These are phyloP conservation scores for Lonchura striata DNA, from an alignment of 2,113 vertebrate genomes.

Conservation along the genomic window DNA sequence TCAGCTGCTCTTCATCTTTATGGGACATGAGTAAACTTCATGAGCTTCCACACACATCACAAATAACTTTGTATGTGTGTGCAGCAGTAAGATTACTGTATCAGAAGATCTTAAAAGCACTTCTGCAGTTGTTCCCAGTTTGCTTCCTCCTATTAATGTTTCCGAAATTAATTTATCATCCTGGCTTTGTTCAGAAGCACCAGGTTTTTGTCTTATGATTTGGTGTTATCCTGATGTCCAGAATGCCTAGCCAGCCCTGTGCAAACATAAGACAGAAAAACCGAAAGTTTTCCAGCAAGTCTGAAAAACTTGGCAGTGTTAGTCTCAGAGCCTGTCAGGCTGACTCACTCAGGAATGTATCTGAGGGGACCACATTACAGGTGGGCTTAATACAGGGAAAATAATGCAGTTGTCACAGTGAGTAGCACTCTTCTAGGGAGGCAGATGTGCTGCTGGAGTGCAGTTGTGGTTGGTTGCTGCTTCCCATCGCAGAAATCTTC, in stretches of 20 bases:
- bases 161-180: not conserved
- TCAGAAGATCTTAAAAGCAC: not conserved
- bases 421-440: not conserved
- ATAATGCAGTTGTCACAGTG: not conserved
- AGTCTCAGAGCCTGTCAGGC: not conserved
- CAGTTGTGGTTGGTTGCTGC: not conserved
- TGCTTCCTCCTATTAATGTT: not conserved
- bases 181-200: not conserved
- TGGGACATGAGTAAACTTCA: not conserved
- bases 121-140: not conserved
- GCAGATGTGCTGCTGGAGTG: not conserved
- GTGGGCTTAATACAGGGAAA: not conserved
- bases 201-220: not conserved
- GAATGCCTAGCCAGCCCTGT: not conserved
- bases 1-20: not conserved
- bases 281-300: too few species aligned
- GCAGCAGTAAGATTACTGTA: not conserved
- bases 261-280: fast-evolving
- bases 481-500: not conserved
- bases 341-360: not conserved
- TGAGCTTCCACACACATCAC: not conserved
- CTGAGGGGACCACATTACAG: not conserved
- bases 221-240: not conserved
- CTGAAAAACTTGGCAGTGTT: not conserved
- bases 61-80: not conserved